Evolutionary conservation across 2,797 vertebrate species (phyloP).

Genomic region (Loriculus beryllinus): DNA sequence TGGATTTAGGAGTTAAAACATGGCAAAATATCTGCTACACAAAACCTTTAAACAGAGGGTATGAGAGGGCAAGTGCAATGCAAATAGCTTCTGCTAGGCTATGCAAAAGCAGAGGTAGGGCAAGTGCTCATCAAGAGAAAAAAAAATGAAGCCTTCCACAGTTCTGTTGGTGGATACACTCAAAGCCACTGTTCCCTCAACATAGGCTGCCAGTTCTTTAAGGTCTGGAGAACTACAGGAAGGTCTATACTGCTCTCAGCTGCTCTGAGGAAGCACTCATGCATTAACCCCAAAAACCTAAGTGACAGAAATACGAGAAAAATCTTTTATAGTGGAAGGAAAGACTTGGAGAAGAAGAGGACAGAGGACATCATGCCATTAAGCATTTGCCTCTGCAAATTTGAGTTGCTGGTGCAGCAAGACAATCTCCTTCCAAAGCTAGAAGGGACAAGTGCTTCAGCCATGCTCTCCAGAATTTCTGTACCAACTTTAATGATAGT

Average conservation of each 20-base stretch:
- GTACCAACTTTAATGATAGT: not conserved
- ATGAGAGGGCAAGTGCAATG: not conserved
- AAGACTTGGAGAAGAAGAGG: not conserved
- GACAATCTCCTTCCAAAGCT: not conserved
- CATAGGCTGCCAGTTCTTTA: not conserved
- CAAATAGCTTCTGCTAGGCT: not conserved
- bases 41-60: not conserved
- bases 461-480: not conserved
- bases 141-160: accelerated
- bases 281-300: not conserved
- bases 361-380: not conserved
- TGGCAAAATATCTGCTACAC: not conserved
- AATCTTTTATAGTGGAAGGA: not conserved
- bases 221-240: not conserved
- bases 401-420: not conserved
- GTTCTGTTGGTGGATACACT: not conserved
- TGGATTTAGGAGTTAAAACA: not conserved
- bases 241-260: not conserved
- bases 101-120: not conserved
- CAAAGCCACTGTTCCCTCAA: not conserved
- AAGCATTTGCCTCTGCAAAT: not conserved
- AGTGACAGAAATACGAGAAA: not conserved
- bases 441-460: not conserved
- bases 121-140: not conserved
- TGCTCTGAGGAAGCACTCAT: not conserved